Evolutionary conservation across 2,797 vertebrate genomes (phyloP), one percentile per base, ranked within the genome.

Genomic region (Bucorvus abyssinicus): DNA sequence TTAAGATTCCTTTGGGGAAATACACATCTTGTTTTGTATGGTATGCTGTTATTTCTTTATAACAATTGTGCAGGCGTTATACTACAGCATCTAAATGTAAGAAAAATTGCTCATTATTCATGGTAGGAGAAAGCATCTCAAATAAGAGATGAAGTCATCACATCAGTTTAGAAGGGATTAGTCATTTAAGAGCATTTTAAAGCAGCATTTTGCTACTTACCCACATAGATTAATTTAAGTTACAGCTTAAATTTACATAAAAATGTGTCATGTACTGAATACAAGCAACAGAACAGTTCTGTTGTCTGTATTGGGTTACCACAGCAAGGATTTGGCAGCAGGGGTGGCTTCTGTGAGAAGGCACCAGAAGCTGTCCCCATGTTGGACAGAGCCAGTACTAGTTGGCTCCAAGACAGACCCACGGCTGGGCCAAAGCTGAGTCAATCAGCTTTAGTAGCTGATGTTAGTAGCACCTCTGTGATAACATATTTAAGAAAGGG

Each of bases 181-280:
- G 63, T 81, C 40, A 94, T 78, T 74, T 91, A 85, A 81, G 47
- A 71, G 30, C n/a, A 88, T 86, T 88, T 86, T 93, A 45, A 94
- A 89, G 79, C 64, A 81, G 34, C 4, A 40, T 88, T 94, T 86
- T 29, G 10, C 67, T 86, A 21, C 59, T 84, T 94, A 81, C 17
- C n/a, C 20, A 4, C 42, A 47, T 20, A 91, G 45, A 55, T 86
- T 65, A 73, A 65, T 47, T 63, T 29, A 56, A 65, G 29, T 69
- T 52, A 73, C 36, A 83, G 76, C 18, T 61, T 85, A 64, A 89
- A 65, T 73, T 71, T 78, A 57, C 47, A 55, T 50, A 44, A 65
- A 89, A 88, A 67, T 6, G 1, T 57, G 79, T 18, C 13, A n/a
- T 3, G 15, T 22, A 44, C 30, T 15, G n/a, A 91, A 65, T 24